Evolutionary conservation across 2,888 invertebrate species (phyloP), one percentile per base, ranked within the genome.

Genomic region (Slavum lentiscoides): DNA sequence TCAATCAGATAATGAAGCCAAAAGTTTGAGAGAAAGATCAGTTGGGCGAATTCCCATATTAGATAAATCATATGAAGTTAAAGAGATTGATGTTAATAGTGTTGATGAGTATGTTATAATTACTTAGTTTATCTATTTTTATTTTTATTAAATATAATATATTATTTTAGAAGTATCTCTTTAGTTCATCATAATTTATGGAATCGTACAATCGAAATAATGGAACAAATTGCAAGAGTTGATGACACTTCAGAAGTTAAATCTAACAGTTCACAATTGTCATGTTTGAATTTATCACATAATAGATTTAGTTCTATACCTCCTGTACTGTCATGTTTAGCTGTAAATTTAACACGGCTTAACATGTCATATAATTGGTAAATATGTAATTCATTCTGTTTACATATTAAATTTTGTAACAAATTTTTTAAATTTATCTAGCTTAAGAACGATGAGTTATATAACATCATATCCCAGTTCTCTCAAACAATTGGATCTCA

Each of bases 241-340:
- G 88, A 88, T 0, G 89, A 90, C 73, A 86, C 88, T 6, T 89
- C 90, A 74, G 83, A 83, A 67, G 21, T 82, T 30, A 69, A 82
- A 62, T 82, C 73, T 55, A 88, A 89, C 61, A 89, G 90, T 70
- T 92, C 93, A 0, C 90, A 91, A 83, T 87, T 95, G 15, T 89
- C 91, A 2, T 90, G 92, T 1, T 89, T 98, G 7, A 97, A 96
- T 88, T 88, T 98, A 58, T 93, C 96, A 0, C 94, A 96, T 87
- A 98, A 98, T 89, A 90, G 93, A 84, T 95, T 98, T 86, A 91
- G 92, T 55, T 91, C 92, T 84, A 92, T 98, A 82, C 98, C 98
- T 0, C 90, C 91, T 2, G 93, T 94, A 68, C 88, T 99, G 61
- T 93, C 98, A 3, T 99, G 99, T 86, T 89, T 95, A 81, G 97